Evolutionary conservation across 1,140 invertebrate genomes (phyloP).

Genomic region (Chrysopa pallens): DNA sequence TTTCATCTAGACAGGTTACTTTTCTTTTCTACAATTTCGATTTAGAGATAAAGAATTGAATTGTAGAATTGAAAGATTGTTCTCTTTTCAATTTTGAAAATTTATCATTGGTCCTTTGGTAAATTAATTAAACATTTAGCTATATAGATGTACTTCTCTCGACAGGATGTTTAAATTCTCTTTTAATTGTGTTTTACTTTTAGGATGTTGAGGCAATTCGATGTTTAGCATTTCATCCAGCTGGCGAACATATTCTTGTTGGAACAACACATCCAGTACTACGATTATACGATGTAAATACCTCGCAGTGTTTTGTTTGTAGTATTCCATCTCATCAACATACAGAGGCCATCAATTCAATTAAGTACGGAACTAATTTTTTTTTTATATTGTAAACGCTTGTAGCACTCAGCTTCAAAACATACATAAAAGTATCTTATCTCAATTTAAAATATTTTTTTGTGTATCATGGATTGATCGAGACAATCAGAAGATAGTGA

Average conservation of each 20-base stretch:
- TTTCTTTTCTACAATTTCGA: too few relatives aligned
- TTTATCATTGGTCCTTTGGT: background rate
- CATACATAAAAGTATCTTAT: too few relatives aligned
- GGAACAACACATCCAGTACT: constrained; percentile 84
- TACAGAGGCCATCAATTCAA: constrained; percentile 63
- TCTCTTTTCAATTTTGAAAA: constrained; percentile 1
- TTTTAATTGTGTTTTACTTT: background rate
- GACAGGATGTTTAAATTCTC: too few relatives aligned
- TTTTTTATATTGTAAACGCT: too few relatives aligned
- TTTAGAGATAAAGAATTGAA: too few relatives aligned
- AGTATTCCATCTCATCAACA: constrained; percentile 86
- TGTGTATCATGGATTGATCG: too few relatives aligned
- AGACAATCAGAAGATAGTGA: too few relatives aligned
- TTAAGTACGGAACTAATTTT: constrained; percentile 39
- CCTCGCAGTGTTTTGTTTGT: constrained; percentile 88
- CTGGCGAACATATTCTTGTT: constrained; percentile 85
- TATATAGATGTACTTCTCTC: background rate
- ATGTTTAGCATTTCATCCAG: constrained; percentile 85
- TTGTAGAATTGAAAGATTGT: too few relatives aligned
- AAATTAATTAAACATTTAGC: background rate
- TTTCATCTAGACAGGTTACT: too few relatives aligned
- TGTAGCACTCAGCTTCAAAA: too few relatives aligned
- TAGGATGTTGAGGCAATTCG: constrained; percentile 80
- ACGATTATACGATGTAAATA: constrained; percentile 87
- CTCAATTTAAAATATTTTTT: too few relatives aligned